Percentiles rank a stretch among this genome's conserved stretches.
phyloP scores from a whole-genome alignment of 30 jellyfish, hydroid and myxozoan species.

The Aurelia aurita complex sp. Pacific region DNA sequence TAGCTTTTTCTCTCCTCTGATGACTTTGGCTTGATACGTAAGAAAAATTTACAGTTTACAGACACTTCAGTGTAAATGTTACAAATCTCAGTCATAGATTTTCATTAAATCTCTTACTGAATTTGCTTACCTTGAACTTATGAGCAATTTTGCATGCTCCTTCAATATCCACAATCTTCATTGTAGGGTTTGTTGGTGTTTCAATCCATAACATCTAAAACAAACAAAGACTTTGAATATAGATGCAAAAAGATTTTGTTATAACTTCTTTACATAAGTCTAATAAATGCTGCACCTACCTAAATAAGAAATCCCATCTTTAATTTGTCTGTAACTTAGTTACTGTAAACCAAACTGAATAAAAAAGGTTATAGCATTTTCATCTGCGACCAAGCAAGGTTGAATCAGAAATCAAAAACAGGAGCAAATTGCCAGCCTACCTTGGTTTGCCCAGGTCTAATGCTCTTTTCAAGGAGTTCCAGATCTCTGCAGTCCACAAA shows the following conservation, averaged over 20 bases:
- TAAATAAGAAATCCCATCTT: too few species aligned
- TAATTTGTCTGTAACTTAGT: background rate
- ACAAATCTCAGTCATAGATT: too few species aligned
- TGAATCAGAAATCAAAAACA: background rate
- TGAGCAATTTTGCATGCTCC: constrained; percentile 92
- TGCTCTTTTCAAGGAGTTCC: constrained; percentile 78
- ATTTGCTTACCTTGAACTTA: constrained; percentile 73
- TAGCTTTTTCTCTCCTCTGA: background rate
- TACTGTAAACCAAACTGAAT: background rate
- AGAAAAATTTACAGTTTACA: too few species aligned
- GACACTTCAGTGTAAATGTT: too few species aligned
- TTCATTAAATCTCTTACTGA: too few species aligned
- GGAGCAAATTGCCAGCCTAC: constrained; percentile 15
- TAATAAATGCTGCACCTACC: too few species aligned
- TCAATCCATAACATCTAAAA: constrained; percentile 94
- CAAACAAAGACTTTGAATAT: background rate
- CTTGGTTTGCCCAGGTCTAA: constrained; percentile 97
- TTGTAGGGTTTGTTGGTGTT: constrained; percentile 99
- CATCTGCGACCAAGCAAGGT: background rate
- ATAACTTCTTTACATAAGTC: background rate
- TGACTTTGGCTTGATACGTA: too few species aligned
- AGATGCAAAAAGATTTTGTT: background rate
- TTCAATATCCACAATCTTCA: constrained; percentile 98
- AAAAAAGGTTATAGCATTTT: background rate
- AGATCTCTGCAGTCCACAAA: constrained; percentile 90